Percentiles rank a stretch among this genome's conserved stretches.
These are phyloP conservation scores for Lagodon rhomboides DNA, from an alignment of 2,797 vertebrate species.

Conservation along the genomic window DNA sequence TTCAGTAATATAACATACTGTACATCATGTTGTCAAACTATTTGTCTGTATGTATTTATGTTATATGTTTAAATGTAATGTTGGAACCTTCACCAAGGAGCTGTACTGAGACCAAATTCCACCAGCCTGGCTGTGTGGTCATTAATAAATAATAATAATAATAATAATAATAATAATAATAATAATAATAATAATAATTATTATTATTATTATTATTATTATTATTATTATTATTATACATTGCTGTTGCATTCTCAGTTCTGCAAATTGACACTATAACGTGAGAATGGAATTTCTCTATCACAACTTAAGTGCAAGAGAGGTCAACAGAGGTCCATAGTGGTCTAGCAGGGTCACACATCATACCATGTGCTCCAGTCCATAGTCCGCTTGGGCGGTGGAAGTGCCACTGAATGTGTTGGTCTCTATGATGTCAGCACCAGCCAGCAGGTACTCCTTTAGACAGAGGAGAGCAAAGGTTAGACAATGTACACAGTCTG, in stretches of 20 bases:
- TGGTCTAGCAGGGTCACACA: neutral
- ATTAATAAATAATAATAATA: no score
- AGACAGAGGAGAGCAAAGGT: slow-evolving; percentile 16
- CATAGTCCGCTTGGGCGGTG: slow-evolving; percentile 94
- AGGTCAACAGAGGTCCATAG: neutral
- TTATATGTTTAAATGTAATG: no score
- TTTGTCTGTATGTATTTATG: no score
- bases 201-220: no score
- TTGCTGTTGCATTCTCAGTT: no score
- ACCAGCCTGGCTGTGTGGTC: no score
- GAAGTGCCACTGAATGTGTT: slow-evolving; percentile 97
- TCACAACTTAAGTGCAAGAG: neutral
- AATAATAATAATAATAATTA: no score
- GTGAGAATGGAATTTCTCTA: neutral
- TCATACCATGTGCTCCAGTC: slow-evolving; percentile 91
- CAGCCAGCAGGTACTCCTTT: slow-evolving; percentile 94
- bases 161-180: no score
- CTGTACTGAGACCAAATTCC: no score
- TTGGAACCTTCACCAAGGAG: no score
- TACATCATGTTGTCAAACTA: neutral
- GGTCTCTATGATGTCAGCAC: slow-evolving; percentile 96
- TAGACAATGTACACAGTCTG: neutral
- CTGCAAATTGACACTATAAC: neutral
- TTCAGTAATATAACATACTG: neutral
- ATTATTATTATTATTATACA: no score